Conservation (phyloP, 2,888 invertebrate species). For the Aphidius colemani region DNA sequence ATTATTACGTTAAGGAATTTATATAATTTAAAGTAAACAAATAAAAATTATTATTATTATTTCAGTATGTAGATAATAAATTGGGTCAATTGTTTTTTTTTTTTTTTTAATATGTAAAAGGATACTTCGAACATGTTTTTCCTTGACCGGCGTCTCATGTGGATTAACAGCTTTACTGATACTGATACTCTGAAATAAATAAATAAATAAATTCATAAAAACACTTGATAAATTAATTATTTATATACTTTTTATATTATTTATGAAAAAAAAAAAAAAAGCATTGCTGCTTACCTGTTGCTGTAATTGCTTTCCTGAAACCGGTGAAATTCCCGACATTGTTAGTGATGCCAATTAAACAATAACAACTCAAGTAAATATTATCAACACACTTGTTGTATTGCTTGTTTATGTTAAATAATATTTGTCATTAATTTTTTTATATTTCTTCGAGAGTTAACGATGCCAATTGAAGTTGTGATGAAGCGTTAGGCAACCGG, state of each 20-base stretch:
- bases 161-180: conserved; percentile 93
- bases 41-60: background rate
- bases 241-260: too few relatives aligned
- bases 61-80: background rate
- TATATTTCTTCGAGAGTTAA: background rate
- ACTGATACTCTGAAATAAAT: conserved; percentile 73
- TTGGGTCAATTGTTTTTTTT: background rate
- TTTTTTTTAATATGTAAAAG: conserved; percentile 44
- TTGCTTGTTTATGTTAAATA: background rate
- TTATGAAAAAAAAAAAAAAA: background rate
- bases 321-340: conserved; percentile 52
- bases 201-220: conserved; percentile 2
- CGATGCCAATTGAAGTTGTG: conserved; percentile 3
- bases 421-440: conserved; percentile 4
- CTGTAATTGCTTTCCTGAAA: conserved; percentile 65
- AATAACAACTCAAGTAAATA: conserved; percentile 12
- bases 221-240: background rate
- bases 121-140: conserved; percentile 93
- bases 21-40: background rate
- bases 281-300: conserved; percentile 62
- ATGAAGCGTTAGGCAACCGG: background rate
- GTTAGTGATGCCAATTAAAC: conserved; percentile 24
- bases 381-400: background rate
- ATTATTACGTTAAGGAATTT: conserved; percentile 35
- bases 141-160: conserved; percentile 92